Evolutionary conservation across 2,888 invertebrate species (phyloP).

Genomic region (Ophion obscuratus): DNA sequence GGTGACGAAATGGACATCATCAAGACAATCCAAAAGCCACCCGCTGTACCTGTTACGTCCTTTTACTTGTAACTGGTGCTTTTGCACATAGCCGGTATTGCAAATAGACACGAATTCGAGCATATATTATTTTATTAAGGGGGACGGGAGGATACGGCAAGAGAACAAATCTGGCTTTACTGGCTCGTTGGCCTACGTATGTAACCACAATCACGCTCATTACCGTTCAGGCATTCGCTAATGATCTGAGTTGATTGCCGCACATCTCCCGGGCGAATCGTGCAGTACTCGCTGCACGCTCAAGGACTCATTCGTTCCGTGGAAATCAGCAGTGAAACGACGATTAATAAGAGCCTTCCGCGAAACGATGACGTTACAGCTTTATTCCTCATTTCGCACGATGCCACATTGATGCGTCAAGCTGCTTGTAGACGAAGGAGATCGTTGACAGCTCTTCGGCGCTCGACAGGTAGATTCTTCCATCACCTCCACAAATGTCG

Average conservation of each 20-base stretch:
- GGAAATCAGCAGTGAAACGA: slow-evolving; percentile 72
- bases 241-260: slow-evolving; percentile 79
- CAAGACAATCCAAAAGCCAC: background rate
- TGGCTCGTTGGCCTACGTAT: slow-evolving; percentile 10
- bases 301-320: slow-evolving; percentile 75
- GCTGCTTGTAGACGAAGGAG: background rate
- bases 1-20: too few species aligned
- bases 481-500: background rate
- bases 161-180: slow-evolving; percentile 42
- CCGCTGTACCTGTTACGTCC: background rate
- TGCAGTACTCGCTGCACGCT: slow-evolving; percentile 69
- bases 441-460: background rate
- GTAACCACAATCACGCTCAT: slow-evolving; percentile 78
- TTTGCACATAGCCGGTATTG: background rate
- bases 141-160: slow-evolving; percentile 11
- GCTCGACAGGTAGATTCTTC: background rate
- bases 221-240: slow-evolving; percentile 81
- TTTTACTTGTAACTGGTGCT: background rate
- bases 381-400: slow-evolving; percentile 36
- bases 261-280: slow-evolving; percentile 56
- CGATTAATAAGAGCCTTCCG: slow-evolving; percentile 73
- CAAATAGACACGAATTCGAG: slow-evolving; percentile 1
- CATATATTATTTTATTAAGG: slow-evolving; percentile 30
- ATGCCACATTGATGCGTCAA: background rate
- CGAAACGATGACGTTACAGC: slow-evolving; percentile 57